A percentile compares a stretch with the other conserved stretches of the same genome.
These are phyloP conservation scores for Caenorhabditis afra DNA, from an alignment of 2,888 invertebrate genomes.

Conservation along the genomic window DNA sequence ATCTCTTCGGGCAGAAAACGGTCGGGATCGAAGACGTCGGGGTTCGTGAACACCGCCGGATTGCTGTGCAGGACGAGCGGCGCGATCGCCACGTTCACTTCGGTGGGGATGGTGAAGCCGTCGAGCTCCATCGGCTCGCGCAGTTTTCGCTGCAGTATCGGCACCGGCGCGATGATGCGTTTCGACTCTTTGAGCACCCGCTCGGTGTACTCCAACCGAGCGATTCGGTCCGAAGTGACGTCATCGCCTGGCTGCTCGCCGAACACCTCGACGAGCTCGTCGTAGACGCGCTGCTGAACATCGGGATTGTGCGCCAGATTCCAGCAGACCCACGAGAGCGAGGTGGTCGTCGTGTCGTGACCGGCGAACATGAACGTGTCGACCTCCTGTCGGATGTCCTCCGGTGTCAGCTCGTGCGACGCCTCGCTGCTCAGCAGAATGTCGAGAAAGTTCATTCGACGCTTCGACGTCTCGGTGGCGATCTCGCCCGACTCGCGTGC, in stretches of 20 bases:
- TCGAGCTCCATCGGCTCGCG: constrained; percentile 33
- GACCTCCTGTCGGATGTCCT: constrained; percentile 82
- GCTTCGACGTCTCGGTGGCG: constrained; percentile 31
- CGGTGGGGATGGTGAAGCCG: constrained; percentile 26
- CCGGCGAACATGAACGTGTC: constrained; percentile 83
- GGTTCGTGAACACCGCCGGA: constrained; percentile 69
- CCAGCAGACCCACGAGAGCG: constrained; percentile 66
- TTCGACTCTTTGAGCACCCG: constrained; percentile 70
- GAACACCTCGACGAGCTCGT: constrained; percentile 47
- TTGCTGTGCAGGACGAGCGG: constrained; percentile 54
- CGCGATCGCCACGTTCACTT: constrained; percentile 24
- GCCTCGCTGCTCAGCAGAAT: constrained; percentile 81
- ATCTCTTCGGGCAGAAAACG: constrained; percentile 81
- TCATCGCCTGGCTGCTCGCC: constrained; percentile 65
- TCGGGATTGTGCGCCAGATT: constrained; percentile 66
- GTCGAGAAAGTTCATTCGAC: constrained; percentile 81
- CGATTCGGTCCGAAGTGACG: constrained; percentile 40
- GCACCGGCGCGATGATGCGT: constrained; percentile 69
- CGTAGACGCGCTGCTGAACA: constrained; percentile 58
- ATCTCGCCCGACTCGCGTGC: constrained; percentile 43
- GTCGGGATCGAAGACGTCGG: constrained; percentile 81
- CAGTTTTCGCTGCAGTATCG: constrained; percentile 60
- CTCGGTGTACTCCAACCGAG: constrained; percentile 36
- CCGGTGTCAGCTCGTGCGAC: constrained; percentile 78
- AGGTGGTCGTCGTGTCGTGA: constrained; percentile 69